Base-by-base conservation (phyloP, 2,888 invertebrate species). In the Acanthosepion lycidas region DNA sequence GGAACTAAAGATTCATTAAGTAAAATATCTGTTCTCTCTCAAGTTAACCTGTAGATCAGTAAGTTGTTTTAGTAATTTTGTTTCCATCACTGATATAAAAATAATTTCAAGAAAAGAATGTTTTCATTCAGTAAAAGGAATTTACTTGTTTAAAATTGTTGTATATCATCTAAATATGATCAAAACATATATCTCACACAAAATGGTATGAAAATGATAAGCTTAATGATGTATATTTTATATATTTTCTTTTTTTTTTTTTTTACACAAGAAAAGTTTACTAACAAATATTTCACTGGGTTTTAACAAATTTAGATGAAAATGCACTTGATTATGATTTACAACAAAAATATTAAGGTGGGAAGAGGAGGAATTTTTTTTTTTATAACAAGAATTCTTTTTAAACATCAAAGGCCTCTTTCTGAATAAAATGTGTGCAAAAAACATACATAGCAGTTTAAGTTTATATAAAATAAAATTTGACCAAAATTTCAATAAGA, bases 221-320 rank as follows among this genome's bases (percentile, higher is more conserved):
- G 78, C n/a, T 12, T n/a, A 15, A 23, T 4, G 4, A n/a, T n/a
- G 18, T n/a, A n/a, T 33, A 33, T 78, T 42, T 18, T 18, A n/a
- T 78, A 59, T 59, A 4, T 55, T 18, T 55, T 18, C 20, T 18
- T 55, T 33, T 33, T 33, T 18, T 55, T 18, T 55, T 18, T 78
- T 26, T 8, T 42, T 42, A 42, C 42, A n/a, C 78, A 78, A 78
- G 33, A 12, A n/a, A 78, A 78, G 9, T 78, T 42, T 15, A 78
- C 78, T 78, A 78, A 78, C n/a, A 78, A n/a, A 78, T 78, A 78
- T 78, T 78, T 78, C 78, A 78, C 78, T 78, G 78, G 78, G 78
- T 12, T 78, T 78, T 78, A 78, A 78, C 78, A 78, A 78, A 78
- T 33, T 78, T n/a, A 78, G n/a, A 78, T 33, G 33, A 78, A 78